Conservation (phyloP, 1,140 invertebrate genomes). For the Gonatopus flavifemur region DNA sequence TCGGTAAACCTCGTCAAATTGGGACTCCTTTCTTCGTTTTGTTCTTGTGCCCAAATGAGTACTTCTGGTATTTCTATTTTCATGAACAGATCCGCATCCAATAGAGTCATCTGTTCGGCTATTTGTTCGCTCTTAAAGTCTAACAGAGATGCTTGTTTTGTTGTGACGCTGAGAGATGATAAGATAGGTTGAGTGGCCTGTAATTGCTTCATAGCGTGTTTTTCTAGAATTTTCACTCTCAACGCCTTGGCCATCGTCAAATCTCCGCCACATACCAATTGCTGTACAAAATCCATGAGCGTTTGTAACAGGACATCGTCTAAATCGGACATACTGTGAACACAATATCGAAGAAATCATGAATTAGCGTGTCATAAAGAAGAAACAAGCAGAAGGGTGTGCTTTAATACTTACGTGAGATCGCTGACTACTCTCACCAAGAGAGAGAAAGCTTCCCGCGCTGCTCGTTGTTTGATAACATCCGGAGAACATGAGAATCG, state of each 20-base stretch:
- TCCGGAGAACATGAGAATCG: constrained; percentile 78
- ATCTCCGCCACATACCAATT: constrained; percentile 82
- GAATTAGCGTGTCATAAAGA: constrained; percentile 3
- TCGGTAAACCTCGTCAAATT: constrained; percentile 97
- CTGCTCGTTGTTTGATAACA: constrained; percentile 73
- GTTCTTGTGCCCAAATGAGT: constrained; percentile 94
- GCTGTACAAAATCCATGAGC: constrained; percentile 89
- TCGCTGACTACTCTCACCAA: constrained; percentile 91
- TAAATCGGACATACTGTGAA: constrained; percentile 77
- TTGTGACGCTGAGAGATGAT: constrained; percentile 54
- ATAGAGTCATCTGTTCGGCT: constrained; percentile 97
- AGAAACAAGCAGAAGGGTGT: not conserved
- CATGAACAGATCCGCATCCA: constrained; percentile 94
- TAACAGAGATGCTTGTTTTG: constrained; percentile 73
- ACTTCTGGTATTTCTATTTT: constrained; percentile 97
- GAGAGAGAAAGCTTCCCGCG: constrained; percentile 84
- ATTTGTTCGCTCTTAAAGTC: constrained; percentile 92
- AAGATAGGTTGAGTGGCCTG: constrained; percentile 55
- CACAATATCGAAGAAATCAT: constrained; percentile 1
- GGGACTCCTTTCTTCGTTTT: constrained; percentile 94
- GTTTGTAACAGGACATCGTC: constrained; percentile 73
- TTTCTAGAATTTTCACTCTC: constrained; percentile 87
- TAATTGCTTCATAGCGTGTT: constrained; percentile 71
- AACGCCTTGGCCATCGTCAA: constrained; percentile 86
- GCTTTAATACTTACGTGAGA: constrained; percentile 75